Base-by-base conservation (phyloP, 2,113 vertebrate species). In the Myanophis thanlyinensis region DNA sequence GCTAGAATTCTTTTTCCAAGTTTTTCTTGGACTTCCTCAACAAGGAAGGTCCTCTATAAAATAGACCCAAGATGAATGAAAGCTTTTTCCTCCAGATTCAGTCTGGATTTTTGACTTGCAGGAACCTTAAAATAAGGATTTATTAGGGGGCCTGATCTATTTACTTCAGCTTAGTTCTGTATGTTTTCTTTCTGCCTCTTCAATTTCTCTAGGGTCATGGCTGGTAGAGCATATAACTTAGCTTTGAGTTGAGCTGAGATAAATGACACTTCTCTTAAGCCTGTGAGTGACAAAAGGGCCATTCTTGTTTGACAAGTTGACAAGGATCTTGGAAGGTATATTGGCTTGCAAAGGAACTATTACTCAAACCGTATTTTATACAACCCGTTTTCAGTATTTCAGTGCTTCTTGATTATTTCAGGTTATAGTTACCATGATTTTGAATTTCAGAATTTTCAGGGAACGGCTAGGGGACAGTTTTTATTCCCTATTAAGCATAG, bases 21-120 rank as follows among this genome's bases (percentile, higher is more conserved):
- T 95, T 96, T 95, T 95, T 94, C 95, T 95, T 96, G 95, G 94
- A 93, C 95, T 93, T 93, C 80, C 56, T 92, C 0, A 18, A 20
- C 1, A 9, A 23, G 3, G 27, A 93, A 93, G 35, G 35, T 95
- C 56, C 90, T 67, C 87, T 94, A 40, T 88, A 91, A 88, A 23
- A 94, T n/a, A 94, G 3, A 35, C 91, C 84, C 95, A 94, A 95
- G 4, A 93, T 89, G 90, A 96, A 95, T 91, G 84, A 95, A 92
- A 46, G 49, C 94, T 95, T 95, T 96, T 47, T 95, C 40, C 91
- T 93, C 91, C 87, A 89, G 53, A 88, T 92, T 95, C 93, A 93
- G 40, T 93, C 92, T 93, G 27, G 92, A 94, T 94, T 94, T 59
- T 73, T 95, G 94, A 93, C 80, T 93, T 49, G 80, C 13, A 90